Evolutionary conservation across 2,888 invertebrate genomes (phyloP).

Genomic region (Psylliodes chrysocephalus): DNA sequence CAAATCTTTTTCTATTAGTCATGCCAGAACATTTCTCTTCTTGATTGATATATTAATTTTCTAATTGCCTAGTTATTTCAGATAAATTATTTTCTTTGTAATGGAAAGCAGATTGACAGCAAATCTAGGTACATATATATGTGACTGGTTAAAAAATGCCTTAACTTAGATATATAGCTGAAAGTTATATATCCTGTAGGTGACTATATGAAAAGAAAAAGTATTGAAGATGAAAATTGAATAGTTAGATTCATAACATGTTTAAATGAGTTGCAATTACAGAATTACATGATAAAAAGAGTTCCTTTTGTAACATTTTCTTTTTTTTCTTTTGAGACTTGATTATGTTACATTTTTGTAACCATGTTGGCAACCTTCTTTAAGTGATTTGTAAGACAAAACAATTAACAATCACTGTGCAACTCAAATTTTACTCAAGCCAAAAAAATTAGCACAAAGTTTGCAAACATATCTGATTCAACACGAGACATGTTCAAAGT

Average conservation of each 20-base stretch:
- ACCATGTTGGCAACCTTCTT: too few species aligned
- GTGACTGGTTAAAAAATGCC: not conserved
- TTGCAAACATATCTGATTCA: too few species aligned
- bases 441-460: too few species aligned
- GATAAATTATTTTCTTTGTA: constrained; percentile 24
- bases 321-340: too few species aligned
- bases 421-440: too few species aligned
- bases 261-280: too few species aligned
- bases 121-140: constrained; percentile 7
- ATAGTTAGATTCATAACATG: constrained; percentile 4
- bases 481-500: too few species aligned
- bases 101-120: constrained; percentile 18
- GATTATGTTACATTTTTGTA: too few species aligned
- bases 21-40: constrained; percentile 7
- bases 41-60: constrained; percentile 31
- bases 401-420: too few species aligned
- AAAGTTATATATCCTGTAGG: not conserved
- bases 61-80: constrained; percentile 21
- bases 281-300: too few species aligned
- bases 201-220: not conserved
- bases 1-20: constrained; percentile 9
- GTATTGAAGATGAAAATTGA: not conserved
- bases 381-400: too few species aligned
- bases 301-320: too few species aligned
- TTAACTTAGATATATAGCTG: not conserved